Evolutionary conservation across 2,888 invertebrate genomes (phyloP), one percentile per base, ranked within the genome.

Genomic region (Parapristionchus giblindavisi): DNA sequence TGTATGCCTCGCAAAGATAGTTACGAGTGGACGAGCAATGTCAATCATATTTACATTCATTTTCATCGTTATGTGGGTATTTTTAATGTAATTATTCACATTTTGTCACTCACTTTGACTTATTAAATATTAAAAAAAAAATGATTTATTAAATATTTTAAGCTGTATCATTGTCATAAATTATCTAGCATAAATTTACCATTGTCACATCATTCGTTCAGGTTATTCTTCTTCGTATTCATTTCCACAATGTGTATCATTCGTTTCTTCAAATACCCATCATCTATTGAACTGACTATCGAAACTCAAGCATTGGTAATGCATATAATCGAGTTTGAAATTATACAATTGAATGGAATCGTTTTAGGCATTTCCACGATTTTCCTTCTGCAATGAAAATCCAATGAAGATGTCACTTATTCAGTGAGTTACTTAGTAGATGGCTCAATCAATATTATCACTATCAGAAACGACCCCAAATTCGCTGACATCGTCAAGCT

Each of bases 341-440:
- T 48, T 11, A 21, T 1, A 27, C n/a, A 17, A 34, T 51, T 21
- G 34, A 32, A 40, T n/a, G 1, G 17, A 32, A n/a, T 48, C 4
- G 29, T 48, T 68, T 21, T 38, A 68, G 68, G 17, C 52, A 1
- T 68, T 68, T 6, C 68, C 68, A n/a, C 68, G 34, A n/a, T 48
- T 68, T 38, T 34, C 24, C 52, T 48, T 68, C 51, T 68, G 68
- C 52, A 68, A 68, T 27, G 68, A 68, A 52, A 68, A 68, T 36
- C 68, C 68, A 8, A 52, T 52, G 51, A 68, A 68, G 68, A 68
- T 34, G 27, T 52, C 34, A 17, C 24, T 68, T 36, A 40, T 68
- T 36, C 14, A 52, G 68, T 68, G 17, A 21, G 17, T 2, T 8
- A 1, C 32, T 48, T 8, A 14, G 17, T 51, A 8, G 11, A 24